Base-by-base conservation (phyloP, 2,888 invertebrate species). In the Tenthredo mesomela region DNA sequence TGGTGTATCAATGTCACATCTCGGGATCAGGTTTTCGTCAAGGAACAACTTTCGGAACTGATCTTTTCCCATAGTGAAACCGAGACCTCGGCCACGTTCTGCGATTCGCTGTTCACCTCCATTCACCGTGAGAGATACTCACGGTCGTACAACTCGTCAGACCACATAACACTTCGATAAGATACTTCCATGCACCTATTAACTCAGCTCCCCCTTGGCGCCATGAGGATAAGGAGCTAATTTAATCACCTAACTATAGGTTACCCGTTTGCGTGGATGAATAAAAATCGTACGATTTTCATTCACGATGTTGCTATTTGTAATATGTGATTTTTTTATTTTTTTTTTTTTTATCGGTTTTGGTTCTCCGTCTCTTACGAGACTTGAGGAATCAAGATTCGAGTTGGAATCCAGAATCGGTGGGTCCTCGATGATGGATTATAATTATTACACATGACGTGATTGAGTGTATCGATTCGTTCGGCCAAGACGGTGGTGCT, bases 1-100 rank as follows among this genome's bases (percentile, higher is more conserved):
- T 50, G 40, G 80, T 58, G 80, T 80, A 80, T 80, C 80, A 61
- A 80, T 80, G 40, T 80, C 80, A n/a, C n/a, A 50, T 21, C 21
- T 61, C 15, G 40, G 61, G 77, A 50, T 77, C 77, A 4, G 47
- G 54, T 77, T 77, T 50, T 50, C 18, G 18, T 77, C 77, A 54
- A 21, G 29, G 54, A 50, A 77, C 77, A 29, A 77, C 25, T 77
- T 77, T 77, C 29, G 29, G 40, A 77, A 33, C 54, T n/a, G 47
- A 33, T 77, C 6, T 54, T 77, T 61, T 54, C 77, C 77, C 77
- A 77, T 50, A 54, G 33, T 54, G 18, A 77, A 77, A 18, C 15
- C 25, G 77, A 77, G 25, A 54, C 54, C 54, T 29, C 50, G 33
- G 10, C 33, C n/a, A 54, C 54, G 54, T 47, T 77, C 29, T 29